Percentiles rank a stretch among this genome's conserved stretches.
These are phyloP conservation scores for Drosophila mauritiana DNA, from an alignment of 1,140 invertebrate genomes.

Conservation along the genomic window DNA sequence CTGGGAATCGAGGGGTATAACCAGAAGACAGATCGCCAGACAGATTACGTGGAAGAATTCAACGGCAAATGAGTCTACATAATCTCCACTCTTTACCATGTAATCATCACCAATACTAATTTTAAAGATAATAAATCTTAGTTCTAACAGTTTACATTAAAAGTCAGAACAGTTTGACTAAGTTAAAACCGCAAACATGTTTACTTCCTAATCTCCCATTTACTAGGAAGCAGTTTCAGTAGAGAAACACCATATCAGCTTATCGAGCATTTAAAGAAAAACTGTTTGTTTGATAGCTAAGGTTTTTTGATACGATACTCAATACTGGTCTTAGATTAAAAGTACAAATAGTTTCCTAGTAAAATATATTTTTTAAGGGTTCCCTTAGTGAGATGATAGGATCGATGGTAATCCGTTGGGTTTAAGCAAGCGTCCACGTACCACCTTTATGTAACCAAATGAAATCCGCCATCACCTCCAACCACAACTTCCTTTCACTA, in stretches of 20 bases:
- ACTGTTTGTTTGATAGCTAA: no score
- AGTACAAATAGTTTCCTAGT: no score
- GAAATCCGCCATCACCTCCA: background rate
- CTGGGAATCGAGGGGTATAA: background rate
- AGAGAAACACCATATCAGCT: no score
- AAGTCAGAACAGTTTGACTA: background rate
- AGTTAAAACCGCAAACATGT: background rate
- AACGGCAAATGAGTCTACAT: background rate
- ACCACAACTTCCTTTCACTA: slow-evolving; percentile 13
- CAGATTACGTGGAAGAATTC: slow-evolving; percentile 25
- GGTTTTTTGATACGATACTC: no score
- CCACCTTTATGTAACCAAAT: background rate
- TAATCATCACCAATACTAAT: background rate
- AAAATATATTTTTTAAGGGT: no score
- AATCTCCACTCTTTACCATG: background rate
- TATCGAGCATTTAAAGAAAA: no score
- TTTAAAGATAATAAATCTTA: background rate
- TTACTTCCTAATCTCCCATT: background rate
- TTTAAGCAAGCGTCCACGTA: background rate
- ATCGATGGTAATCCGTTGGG: background rate
- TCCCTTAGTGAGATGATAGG: background rate
- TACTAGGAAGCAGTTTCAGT: background rate
- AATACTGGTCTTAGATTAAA: no score
- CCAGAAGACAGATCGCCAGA: slow-evolving; percentile 6
- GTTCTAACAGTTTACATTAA: no score